These are phyloP conservation scores for Anabas testudineus DNA, from an alignment of 2,797 vertebrate genomes.

Conservation along the genomic window DNA sequence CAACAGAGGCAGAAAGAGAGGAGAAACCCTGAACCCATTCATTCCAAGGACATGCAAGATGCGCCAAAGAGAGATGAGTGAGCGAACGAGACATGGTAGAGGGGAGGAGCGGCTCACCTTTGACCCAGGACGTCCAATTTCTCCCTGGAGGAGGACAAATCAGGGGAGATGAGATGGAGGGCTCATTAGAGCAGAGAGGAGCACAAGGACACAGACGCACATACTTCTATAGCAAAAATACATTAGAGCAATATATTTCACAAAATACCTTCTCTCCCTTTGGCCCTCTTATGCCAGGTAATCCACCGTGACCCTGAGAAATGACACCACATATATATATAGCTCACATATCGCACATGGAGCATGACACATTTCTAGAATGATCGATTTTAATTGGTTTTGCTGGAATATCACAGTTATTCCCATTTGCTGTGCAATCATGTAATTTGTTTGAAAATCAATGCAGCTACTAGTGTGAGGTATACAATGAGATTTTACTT, in stretches of 20 bases:
- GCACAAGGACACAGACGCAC: constrained; percentile 54
- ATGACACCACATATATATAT: constrained; percentile 51
- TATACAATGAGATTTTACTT: constrained; percentile 4
- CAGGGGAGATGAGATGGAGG: constrained; percentile 48
- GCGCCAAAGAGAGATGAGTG: constrained; percentile 34
- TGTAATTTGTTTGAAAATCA: constrained; percentile 26
- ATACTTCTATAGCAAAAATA: constrained; percentile 34
- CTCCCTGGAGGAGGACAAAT: constrained; percentile 87
- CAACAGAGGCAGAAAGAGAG: constrained; percentile 1
- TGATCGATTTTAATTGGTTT: constrained; percentile 53
- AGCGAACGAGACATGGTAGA: constrained; percentile 11
- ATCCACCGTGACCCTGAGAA: constrained; percentile 87
- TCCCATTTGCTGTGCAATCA: constrained; percentile 11
- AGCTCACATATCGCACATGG: constrained; percentile 24
- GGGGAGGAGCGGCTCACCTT: constrained; percentile 84
- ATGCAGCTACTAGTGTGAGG: neutral
- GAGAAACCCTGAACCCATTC: constrained; percentile 55
- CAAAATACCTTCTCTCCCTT: constrained; percentile 89
- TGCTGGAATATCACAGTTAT: constrained; percentile 9
- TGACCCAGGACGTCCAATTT: constrained; percentile 94
- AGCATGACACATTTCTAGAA: constrained; percentile 12
- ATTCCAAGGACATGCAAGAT: constrained; percentile 65
- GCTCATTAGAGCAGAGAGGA: constrained; percentile 48
- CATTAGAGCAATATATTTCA: constrained; percentile 42
- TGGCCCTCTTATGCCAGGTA: constrained; percentile 90